A percentile compares a stretch with the other conserved stretches of the same genome.
These are phyloP conservation scores for Callopanchax toddi DNA, from an alignment of 2,113 vertebrate genomes.

Conservation along the genomic window DNA sequence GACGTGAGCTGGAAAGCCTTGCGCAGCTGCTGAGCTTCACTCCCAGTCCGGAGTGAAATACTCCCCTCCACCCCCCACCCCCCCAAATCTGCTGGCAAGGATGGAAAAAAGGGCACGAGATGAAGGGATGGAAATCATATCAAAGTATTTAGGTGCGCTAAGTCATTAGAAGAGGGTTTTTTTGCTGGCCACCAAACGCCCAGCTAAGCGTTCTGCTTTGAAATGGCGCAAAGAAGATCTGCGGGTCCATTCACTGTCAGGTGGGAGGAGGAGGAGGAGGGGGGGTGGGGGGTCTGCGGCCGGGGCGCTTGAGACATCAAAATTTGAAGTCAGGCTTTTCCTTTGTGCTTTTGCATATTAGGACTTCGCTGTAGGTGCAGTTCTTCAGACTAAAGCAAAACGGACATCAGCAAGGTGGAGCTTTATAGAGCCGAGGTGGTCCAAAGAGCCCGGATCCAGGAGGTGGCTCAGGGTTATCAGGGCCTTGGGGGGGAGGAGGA, in stretches of 20 bases:
- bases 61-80: slow-evolving; percentile 6
- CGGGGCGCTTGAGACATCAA: slow-evolving; percentile 76
- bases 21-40: slow-evolving; percentile 64
- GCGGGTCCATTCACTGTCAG: slow-evolving; percentile 75
- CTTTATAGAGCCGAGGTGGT: slow-evolving; percentile 52
- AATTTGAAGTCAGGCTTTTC: slow-evolving; percentile 81
- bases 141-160: slow-evolving; percentile 69
- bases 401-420: slow-evolving; percentile 78
- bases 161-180: slow-evolving; percentile 66
- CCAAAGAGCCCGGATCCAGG: slow-evolving; percentile 32
- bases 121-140: slow-evolving; percentile 76
- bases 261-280: slow-evolving; percentile 55
- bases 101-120: slow-evolving; percentile 64
- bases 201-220: slow-evolving; percentile 79
- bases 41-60: slow-evolving; percentile 66
- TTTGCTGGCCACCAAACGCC: slow-evolving; percentile 65
- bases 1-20: slow-evolving; percentile 51
- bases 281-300: slow-evolving; percentile 44
- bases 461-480: slow-evolving; percentile 70
- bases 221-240: slow-evolving; percentile 79
- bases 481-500: slow-evolving; percentile 25
- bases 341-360: slow-evolving; percentile 77
- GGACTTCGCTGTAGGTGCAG: slow-evolving; percentile 78
- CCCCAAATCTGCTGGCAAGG: slow-evolving; percentile 75
- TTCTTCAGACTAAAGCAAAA: slow-evolving; percentile 76